Evolutionary conservation across 2,797 vertebrate species (phyloP).

Genomic region (Tangara arthus): DNA sequence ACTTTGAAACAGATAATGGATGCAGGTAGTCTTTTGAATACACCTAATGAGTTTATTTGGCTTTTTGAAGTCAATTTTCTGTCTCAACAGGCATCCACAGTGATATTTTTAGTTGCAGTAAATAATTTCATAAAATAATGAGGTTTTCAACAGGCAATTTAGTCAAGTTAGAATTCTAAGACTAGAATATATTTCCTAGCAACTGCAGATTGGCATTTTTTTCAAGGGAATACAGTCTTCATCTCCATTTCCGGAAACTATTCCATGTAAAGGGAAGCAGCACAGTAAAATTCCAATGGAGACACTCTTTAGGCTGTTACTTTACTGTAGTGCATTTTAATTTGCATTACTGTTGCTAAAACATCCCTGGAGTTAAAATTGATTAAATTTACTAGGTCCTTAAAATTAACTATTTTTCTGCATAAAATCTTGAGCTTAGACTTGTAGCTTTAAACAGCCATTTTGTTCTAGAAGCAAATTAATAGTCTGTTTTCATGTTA

Average conservation of each 20-base stretch:
- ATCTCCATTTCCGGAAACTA: background rate
- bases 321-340: background rate
- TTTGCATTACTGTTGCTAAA: background rate
- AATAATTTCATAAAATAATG: slow-evolving; percentile 25
- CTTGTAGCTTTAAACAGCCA: background rate
- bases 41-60: background rate
- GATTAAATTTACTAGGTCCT: background rate
- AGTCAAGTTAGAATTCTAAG: background rate
- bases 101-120: slow-evolving; percentile 23
- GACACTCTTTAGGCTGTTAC: background rate
- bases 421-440: background rate
- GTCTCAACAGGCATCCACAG: background rate
- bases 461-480: background rate
- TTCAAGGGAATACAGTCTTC: background rate
- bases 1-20: background rate
- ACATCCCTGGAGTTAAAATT: background rate
- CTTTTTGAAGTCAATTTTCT: slow-evolving; percentile 29
- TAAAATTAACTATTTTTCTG: background rate
- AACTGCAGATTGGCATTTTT: background rate
- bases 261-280: background rate
- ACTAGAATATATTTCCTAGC: background rate
- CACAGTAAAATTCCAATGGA: background rate
- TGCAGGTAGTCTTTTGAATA: slow-evolving; percentile 3
- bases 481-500: background rate
- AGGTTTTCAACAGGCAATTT: background rate